A percentile compares a stretch with the other conserved stretches of the same genome.
Evolutionary conservation across 1,140 invertebrate genomes (phyloP).

Genomic region (Saccostrea glomerata): DNA sequence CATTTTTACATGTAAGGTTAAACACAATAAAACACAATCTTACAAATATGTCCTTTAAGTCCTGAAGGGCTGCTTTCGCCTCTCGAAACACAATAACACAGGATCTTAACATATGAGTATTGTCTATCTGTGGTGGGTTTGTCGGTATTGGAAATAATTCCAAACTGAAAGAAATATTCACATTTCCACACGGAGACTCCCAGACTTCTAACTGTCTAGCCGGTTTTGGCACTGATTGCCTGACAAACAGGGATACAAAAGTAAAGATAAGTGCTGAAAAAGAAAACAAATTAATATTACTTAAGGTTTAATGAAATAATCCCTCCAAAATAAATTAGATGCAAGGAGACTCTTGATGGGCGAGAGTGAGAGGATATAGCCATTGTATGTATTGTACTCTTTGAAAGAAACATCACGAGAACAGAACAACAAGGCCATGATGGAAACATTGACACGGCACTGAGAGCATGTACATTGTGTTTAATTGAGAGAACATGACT

Average conservation of each 20-base stretch:
- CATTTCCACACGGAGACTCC: background rate
- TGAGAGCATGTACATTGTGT: background rate
- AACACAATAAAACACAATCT: background rate
- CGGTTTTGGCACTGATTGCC: background rate
- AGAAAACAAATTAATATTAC: background rate
- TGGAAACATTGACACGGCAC: background rate
- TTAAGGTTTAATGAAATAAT: too few relatives aligned
- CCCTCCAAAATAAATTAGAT: too few relatives aligned
- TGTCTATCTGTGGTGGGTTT: background rate
- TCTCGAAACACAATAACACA: slow-evolving; percentile 23
- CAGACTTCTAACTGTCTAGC: background rate
- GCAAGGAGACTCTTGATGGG: too few relatives aligned
- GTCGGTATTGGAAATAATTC: background rate
- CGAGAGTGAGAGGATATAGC: background rate
- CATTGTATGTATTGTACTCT: background rate
- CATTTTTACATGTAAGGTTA: background rate
- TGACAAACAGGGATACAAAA: background rate
- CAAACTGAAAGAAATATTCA: background rate
- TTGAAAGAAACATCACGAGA: slow-evolving; percentile 2
- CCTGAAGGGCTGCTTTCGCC: background rate
- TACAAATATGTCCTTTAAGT: slow-evolving; percentile 12
- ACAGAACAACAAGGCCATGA: slow-evolving; percentile 5
- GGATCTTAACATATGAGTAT: background rate
- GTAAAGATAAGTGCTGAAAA: background rate
- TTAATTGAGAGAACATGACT: background rate